These are phyloP conservation scores for Microctenopoma steveboyesi DNA, from an alignment of 2,797 vertebrate species.

Conservation along the genomic window DNA sequence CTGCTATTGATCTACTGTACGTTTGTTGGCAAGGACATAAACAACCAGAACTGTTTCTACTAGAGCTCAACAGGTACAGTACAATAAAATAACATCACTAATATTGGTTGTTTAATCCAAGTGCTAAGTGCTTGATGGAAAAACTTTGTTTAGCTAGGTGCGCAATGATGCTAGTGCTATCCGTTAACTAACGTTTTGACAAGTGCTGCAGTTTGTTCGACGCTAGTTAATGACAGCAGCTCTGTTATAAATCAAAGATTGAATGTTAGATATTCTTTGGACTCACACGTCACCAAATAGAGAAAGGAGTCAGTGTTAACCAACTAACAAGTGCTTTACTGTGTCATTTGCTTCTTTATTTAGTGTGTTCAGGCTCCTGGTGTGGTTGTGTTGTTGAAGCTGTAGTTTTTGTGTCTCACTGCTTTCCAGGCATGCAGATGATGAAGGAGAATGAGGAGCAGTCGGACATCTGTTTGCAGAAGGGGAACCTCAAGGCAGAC, in stretches of 20 bases:
- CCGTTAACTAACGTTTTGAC: neutral
- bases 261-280: neutral
- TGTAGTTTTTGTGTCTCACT: neutral
- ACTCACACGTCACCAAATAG: neutral
- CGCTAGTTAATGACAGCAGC: neutral
- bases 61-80: conserved; percentile 21
- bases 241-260: neutral
- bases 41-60: neutral
- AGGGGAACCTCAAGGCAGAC: conserved; percentile 8
- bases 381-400: neutral
- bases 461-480: conserved; percentile 19
- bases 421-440: conserved; percentile 39
- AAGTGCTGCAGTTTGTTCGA: neutral
- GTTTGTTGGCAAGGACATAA: neutral
- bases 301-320: neutral
- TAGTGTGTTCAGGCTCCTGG: neutral
- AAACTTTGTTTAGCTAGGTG: neutral
- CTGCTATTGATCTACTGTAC: neutral
- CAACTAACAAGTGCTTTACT: neutral
- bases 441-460: conserved; percentile 73
- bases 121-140: neutral
- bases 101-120: too few relatives aligned
- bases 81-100: rapidly evolving
- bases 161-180: neutral
- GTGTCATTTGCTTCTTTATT: neutral